Evolutionary conservation across 2,888 invertebrate genomes (phyloP), one percentile per base, ranked within the genome.

Genomic region (Alcis repandata): DNA sequence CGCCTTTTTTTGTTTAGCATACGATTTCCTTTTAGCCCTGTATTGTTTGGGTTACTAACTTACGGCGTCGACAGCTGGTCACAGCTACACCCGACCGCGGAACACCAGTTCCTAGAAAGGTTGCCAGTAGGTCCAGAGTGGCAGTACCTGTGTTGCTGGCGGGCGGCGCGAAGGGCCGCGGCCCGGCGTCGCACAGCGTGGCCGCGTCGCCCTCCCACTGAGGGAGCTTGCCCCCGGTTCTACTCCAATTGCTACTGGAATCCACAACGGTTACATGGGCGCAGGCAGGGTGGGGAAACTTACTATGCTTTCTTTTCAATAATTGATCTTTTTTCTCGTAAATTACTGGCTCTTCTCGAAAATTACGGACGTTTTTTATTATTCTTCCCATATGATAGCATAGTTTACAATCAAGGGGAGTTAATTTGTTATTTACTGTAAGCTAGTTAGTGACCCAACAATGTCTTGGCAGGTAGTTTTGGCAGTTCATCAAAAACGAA

Each of bases 221-320:
- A 60, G 88, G 88, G 84, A 89, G 87, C 82, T 86, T 87, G 82
- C 83, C 80, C 80, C 83, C 75, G 83, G 81, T 84, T 83, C 84
- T 89, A 88, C 91, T 90, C 92, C 92, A 92, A 83, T 87, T 87
- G 89, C 91, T 91, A 89, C 92, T 92, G 92, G 85, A 92, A 92
- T 82, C 85, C 85, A 89, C 61, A 60, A 66, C 41, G 60, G 46
- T 60, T 49, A 52, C 65, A 60, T 65, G 52, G 49, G 60, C 65
- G 45, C 49, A 59, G 51, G 60, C 65, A 61, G 56, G 59, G 17
- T 20, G 11, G 27, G 41, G n/a, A n/a, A n/a, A n/a, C n/a, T n/a
- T n/a, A n/a, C n/a, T n/a, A n/a, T n/a, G n/a, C 6, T 27, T 27
- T 27, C 6, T 27, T 27, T 27, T 27, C 27, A 27, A 27, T 27